phyloP scores from a whole-genome alignment of 2,888 invertebrate genomes.

The Amblyteles armatorius region DNA sequence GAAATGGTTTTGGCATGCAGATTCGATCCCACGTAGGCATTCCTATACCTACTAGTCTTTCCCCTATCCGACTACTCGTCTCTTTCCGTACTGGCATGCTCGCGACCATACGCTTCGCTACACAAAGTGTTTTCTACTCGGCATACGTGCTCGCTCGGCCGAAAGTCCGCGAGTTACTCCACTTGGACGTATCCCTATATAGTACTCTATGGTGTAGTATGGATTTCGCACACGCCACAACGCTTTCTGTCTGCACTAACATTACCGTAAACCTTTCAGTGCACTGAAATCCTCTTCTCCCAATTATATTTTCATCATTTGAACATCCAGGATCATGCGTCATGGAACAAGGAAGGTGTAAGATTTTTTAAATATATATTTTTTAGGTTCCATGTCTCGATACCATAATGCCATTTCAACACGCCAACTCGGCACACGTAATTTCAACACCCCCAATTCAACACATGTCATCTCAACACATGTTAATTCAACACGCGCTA shows the following conservation, averaged over 20 bases:
- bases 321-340: conserved; percentile 19
- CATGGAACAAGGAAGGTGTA: too few relatives aligned
- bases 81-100: conserved; percentile 52
- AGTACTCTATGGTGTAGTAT: conserved; percentile 16
- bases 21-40: conserved; percentile 76
- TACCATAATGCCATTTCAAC: too few relatives aligned
- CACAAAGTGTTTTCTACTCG: conserved; percentile 73
- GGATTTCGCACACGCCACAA: conserved; percentile 46
- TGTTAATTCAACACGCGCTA: too few relatives aligned
- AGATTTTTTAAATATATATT: too few relatives aligned
- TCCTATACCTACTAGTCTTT: conserved; percentile 48
- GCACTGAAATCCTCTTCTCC: conserved; percentile 15
- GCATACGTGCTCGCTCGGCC: conserved; percentile 72
- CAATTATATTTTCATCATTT: conserved; percentile 36
- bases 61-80: conserved; percentile 21
- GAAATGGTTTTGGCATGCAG: conserved; percentile 82
- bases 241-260: conserved; percentile 23
- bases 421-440: too few relatives aligned
- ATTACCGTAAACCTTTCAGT: conserved; percentile 14
- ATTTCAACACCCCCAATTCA: too few relatives aligned
- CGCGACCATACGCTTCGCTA: conserved; percentile 62
- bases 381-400: too few relatives aligned
- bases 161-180: conserved; percentile 73
- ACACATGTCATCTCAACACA: too few relatives aligned
- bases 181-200: conserved; percentile 37